Percentiles rank a stretch among this genome's conserved stretches.
Evolutionary conservation across 2,888 invertebrate species (phyloP).

Genomic region (Syrista parreyssii): DNA sequence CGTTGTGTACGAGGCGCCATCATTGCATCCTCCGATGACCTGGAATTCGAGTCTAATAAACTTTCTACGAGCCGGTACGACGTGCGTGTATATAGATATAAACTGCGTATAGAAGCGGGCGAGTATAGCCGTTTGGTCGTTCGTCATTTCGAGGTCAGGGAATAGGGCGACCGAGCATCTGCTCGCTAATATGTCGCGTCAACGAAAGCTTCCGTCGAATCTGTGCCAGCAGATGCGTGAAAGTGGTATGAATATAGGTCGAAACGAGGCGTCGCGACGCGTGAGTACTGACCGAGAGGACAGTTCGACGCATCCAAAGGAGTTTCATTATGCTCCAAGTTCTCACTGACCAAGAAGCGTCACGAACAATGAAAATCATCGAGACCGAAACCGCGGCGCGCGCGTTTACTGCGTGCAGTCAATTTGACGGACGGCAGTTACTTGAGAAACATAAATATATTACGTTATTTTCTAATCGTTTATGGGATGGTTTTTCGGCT

Average conservation of each 20-base stretch:
- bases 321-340: not conserved
- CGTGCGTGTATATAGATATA: not conserved
- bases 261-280: conserved; percentile 19
- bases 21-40: conserved; percentile 25
- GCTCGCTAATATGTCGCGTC: not conserved
- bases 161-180: not conserved
- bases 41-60: conserved; percentile 35
- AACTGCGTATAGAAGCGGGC: not conserved
- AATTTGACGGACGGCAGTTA: too few relatives aligned
- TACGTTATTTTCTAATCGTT: not conserved
- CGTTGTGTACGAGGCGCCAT: not conserved
- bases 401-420: too few relatives aligned
- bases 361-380: too few relatives aligned
- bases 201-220: conserved; percentile 25
- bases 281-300: not conserved
- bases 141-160: not conserved
- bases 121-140: conserved; percentile 23
- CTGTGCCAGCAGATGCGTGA: conserved; percentile 38
- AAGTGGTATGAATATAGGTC: conserved; percentile 39
- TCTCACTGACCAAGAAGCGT: too few relatives aligned
- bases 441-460: not conserved
- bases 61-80: conserved; percentile 28
- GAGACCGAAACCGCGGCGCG: too few relatives aligned
- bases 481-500: conserved; percentile 17
- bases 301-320: not conserved